Base-by-base conservation (phyloP, 64 coral and sea anemone genomes). In the Montipora sp. region DNA sequence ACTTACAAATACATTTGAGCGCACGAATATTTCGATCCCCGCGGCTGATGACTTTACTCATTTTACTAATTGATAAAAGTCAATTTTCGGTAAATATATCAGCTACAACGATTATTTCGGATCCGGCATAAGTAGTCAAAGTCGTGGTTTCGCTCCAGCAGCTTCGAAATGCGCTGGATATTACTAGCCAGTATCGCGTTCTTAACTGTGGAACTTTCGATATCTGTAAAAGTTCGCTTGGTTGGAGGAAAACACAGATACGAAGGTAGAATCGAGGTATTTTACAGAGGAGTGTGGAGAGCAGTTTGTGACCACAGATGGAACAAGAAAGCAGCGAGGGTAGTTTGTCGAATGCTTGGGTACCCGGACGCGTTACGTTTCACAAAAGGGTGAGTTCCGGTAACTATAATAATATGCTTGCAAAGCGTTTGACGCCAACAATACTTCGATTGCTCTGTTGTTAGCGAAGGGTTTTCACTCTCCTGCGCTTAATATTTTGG, bases 241-340 rank as follows among this genome's bases (percentile, higher is more conserved):
- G 49, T 45, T 16, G 59, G 80, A 18, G 95, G 95, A 60, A 98
- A 92, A 16, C 92, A 98, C 55, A 18, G 36, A 10, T 92, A 94
- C 50, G 92, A 94, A 43, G 95, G 95, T 8, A 49, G 88, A 85
- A 59, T 98, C 16, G 92, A 98, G 59, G 70, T 98, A 0, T 20
- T 81, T 61, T 88, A 94, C 79, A 61, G 79, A 7, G 89, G 89
- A 5, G 76, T 55, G 16, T 98, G 95, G 95, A 92, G 51, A 72
- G 95, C 89, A 15, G 73, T 98, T 51, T 98, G 95, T 89, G 95
- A 98, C 89, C 95, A 94, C 60, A 88, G 77, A 48, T 98, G 95
- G 95, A 47, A 98, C 74, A 75, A 66, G 15, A 92, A 94, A 19
- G 92, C 75, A 36, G 95, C 89, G 0, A 8, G 75, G n/a, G 95